phyloP scores from a whole-genome alignment of 2,113 vertebrate species.

The Peromyscus maniculatus region DNA sequence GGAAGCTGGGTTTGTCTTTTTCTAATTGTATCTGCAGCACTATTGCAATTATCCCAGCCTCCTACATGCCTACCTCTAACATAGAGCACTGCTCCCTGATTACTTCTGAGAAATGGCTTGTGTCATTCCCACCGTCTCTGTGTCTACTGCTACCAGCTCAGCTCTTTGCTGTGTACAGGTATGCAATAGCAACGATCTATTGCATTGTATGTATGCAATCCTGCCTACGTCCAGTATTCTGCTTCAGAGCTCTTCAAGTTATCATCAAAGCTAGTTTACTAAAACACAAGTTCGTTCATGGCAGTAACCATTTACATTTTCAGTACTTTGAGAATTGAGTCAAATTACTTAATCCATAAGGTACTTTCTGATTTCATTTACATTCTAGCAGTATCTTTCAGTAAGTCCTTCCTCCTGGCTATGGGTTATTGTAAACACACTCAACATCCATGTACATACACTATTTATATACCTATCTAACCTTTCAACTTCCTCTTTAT shows the following conservation, averaged over 20 bases:
- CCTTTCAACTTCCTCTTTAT: conserved; percentile 13
- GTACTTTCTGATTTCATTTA: background rate
- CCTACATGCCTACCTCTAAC: background rate
- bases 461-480: background rate
- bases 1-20: background rate
- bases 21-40: background rate
- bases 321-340: background rate
- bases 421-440: background rate
- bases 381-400: background rate
- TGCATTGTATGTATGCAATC: too few species aligned
- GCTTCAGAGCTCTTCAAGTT: background rate
- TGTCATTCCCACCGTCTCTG: background rate
- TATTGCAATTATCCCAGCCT: background rate
- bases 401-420: background rate
- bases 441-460: background rate
- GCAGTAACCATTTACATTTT: background rate
- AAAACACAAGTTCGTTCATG: background rate
- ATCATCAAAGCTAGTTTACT: background rate
- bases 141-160: too few species aligned
- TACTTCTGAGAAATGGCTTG: background rate
- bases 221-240: too few species aligned
- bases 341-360: background rate
- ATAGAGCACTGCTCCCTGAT: background rate
- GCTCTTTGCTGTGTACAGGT: background rate
- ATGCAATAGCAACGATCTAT: fast-evolving